Conservation (phyloP, 2,113 vertebrate species). For the Apteryx owenii region DNA sequence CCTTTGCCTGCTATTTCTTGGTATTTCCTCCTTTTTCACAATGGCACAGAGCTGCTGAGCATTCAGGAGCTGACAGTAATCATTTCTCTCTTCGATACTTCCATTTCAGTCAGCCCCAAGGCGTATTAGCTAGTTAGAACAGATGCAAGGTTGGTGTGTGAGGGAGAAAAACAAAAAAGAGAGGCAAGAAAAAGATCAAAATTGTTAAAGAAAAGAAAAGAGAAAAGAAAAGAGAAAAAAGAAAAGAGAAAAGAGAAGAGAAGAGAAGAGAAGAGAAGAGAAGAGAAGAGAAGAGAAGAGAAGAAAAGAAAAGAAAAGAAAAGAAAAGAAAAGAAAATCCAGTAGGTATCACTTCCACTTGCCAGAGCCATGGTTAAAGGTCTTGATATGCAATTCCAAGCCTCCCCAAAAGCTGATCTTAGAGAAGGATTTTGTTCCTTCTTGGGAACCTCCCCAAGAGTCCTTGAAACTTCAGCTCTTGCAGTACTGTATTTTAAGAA, state of each 20-base stretch:
- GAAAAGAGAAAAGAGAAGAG: not conserved
- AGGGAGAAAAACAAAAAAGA: not conserved
- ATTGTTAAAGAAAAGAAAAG: not conserved
- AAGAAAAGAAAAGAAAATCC: not conserved
- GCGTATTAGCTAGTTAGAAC: not conserved
- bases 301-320: not conserved
- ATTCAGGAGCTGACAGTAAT: not conserved
- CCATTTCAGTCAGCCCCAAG: not conserved
- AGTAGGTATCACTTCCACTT: not conserved
- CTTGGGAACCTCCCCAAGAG: not conserved
- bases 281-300: not conserved
- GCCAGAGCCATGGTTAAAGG: not conserved
- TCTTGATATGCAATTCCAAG: not conserved
- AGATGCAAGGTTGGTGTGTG: not conserved
- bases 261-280: not conserved
- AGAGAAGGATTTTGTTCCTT: not conserved
- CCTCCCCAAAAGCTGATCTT: not conserved
- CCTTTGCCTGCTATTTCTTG: not conserved
- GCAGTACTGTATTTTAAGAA: not conserved
- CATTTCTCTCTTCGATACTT: not conserved
- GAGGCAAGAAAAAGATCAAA: not conserved
- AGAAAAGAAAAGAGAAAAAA: not conserved
- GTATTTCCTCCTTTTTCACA: rapidly evolving
- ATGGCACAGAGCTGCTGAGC: not conserved
- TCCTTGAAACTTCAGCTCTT: not conserved